Base-by-base conservation (phyloP, 2,113 vertebrate species). In the Numida meleagris region DNA sequence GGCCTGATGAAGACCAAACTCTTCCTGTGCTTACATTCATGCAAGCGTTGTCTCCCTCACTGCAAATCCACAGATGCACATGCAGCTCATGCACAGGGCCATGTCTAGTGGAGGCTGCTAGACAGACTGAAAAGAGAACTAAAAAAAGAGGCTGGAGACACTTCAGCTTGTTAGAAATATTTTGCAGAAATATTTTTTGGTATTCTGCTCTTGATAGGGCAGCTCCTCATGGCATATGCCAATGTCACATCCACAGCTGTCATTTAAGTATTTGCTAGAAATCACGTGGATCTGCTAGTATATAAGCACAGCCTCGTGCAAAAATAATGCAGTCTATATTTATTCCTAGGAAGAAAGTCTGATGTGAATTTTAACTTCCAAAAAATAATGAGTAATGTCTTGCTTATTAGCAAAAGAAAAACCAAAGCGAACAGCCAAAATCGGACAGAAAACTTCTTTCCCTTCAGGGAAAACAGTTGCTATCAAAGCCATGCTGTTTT, bases 61-160 rank as follows among this genome's bases (percentile, higher is more conserved):
- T 57, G 43, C 6, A 93, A 67, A 86, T 27, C 33, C 34, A 80
- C 72, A 74, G 46, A 88, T 67, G 45, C 31, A 8, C 33, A 38
- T 45, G 17, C 24, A 59, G 72, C 33, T 42, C 76, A 40, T 80
- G 10, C 61, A 38, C 50, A 45, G 82, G 68, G 19, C 85, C 53
- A 14, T 1, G 33, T 88, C 85, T 88, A 40, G 62, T 57, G 63
- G 50, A 73, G 55, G 46, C 72, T 62, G 71, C 68, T 81, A 82
- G 72, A 53, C 72, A 89, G 82, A 62, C 85, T 85, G 75, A 88
- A 91, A 83, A 68, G 40, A 91, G 50, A 83, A 34, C 79, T 86
- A 51, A 90, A 91, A 91, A 94, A 89, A 50, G 11, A 12, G 33
- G 12, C 72, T 71, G 63, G 29, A 42, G 73, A 85, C 38, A 50